Evolutionary conservation across 1,140 invertebrate genomes (phyloP), one percentile per base, ranked within the genome.

Genomic region (Saccostrea echinata): DNA sequence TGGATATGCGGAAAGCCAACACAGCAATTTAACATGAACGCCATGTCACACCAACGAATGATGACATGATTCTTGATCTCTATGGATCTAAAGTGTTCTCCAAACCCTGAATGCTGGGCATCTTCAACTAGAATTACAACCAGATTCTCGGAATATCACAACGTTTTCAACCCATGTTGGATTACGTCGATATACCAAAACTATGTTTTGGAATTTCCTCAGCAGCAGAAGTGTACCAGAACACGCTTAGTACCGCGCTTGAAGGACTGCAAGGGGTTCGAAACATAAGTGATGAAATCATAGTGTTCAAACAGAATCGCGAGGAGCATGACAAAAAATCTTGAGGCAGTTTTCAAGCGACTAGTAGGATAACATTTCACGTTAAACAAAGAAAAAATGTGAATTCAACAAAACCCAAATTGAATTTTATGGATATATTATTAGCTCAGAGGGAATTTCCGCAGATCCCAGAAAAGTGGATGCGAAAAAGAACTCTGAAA

Each of bases 391-490:
- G 0, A n/a, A 21, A 1, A 83, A 87, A 30, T 88, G 84, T 80
- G 87, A 43, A 52, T 51, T n/a, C n/a, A n/a, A n/a, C n/a, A n/a
- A n/a, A n/a, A n/a, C n/a, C n/a, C n/a, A n/a, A n/a, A n/a, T n/a
- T 4, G 33, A 68, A 71, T 85, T 71, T 53, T 85, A 6, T 51
- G 84, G 84, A 27, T 61, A 85, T 35, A 30, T 86, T 2, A 80
- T 86, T 35, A 9, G 21, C 13, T 24, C 55, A 51, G 21, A 51
- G 3, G 24, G 92, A 51, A 86, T 91, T 24, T 83, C 24, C 8
- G 82, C 91, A 33, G 88, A 90, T 61, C 83, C 84, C 24, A 68
- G 88, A 11, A 95, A 95, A 86, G 88, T 95, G 1, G 86, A 92
- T 43, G 92, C 93, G 21, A n/a, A n/a, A n/a, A n/a, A n/a, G n/a